Percentiles rank a stretch among this genome's conserved stretches.
Evolutionary conservation across 1,140 invertebrate species (phyloP).

Genomic region (Conus ventricosus): DNA sequence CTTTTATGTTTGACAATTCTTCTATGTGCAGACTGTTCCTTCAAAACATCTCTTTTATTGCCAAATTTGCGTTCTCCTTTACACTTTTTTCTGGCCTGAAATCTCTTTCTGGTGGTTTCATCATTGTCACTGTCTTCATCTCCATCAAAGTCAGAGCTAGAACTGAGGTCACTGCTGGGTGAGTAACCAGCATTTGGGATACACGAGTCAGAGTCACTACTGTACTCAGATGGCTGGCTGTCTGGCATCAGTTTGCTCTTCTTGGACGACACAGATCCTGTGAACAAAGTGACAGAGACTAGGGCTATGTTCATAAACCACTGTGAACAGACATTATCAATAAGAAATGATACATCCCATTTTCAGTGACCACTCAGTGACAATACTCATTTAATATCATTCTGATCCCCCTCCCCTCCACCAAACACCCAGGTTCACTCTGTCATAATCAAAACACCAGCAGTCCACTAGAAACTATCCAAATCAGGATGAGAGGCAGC

Average conservation of each 20-base stretch:
- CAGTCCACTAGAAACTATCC: too few relatives aligned
- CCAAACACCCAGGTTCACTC: too few relatives aligned
- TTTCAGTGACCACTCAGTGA: too few relatives aligned
- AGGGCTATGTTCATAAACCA: too few relatives aligned
- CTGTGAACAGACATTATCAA: too few relatives aligned
- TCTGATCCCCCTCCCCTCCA: too few relatives aligned
- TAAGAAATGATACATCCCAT: too few relatives aligned
- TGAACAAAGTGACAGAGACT: not conserved
- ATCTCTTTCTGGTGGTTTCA: not conserved
- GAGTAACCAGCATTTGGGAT: too few relatives aligned
- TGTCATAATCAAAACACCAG: too few relatives aligned
- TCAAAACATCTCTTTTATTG: not conserved
- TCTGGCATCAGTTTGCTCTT: not conserved
- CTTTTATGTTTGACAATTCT: not conserved
- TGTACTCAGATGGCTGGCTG: not conserved
- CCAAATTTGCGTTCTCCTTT: not conserved
- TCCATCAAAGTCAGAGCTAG: not conserved
- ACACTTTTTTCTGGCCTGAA: not conserved
- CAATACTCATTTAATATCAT: too few relatives aligned
- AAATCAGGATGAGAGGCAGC: too few relatives aligned
- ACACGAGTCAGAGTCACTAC: not conserved
- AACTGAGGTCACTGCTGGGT: not conserved
- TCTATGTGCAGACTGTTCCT: not conserved
- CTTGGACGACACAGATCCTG: not conserved
- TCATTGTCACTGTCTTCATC: not conserved